Percentiles rank a stretch among this genome's conserved stretches.
Conservation (phyloP, 2,888 invertebrate genomes). For the Aphodius sticticus region DNA sequence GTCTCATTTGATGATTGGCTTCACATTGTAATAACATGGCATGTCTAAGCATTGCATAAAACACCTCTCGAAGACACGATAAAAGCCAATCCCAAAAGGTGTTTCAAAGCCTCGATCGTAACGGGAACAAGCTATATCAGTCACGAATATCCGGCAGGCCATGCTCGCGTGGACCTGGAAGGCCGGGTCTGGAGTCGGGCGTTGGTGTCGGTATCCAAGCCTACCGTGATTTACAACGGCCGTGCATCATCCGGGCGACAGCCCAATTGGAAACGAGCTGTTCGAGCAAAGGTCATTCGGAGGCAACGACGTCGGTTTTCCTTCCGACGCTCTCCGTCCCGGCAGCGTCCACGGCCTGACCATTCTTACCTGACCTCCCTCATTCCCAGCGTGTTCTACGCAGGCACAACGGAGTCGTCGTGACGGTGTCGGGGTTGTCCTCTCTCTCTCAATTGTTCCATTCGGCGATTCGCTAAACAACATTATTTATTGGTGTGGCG, state of each 20-base stretch:
- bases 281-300: conserved; percentile 34
- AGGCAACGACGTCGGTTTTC: conserved; percentile 12
- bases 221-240: conserved; percentile 52
- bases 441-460: conserved; percentile 21
- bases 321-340: conserved; percentile 6
- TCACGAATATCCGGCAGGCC: conserved; percentile 35
- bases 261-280: conserved; percentile 44
- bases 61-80: conserved; percentile 22
- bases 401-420: neutral
- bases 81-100: conserved; percentile 18
- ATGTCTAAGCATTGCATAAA: neutral
- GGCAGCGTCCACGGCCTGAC: conserved; percentile 4
- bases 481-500: conserved; percentile 19
- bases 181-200: conserved; percentile 19
- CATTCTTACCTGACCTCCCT: neutral
- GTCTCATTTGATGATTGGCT: neutral
- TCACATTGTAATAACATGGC: neutral
- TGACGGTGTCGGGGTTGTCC: conserved; percentile 6
- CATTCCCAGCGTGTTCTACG: neutral
- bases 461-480: conserved; percentile 23
- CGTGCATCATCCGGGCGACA: conserved; percentile 53
- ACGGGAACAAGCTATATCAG: conserved; percentile 31
- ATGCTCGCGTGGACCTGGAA: conserved; percentile 15
- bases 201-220: conserved; percentile 35
- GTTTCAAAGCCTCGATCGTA: conserved; percentile 15